Conservation (phyloP, 1,140 invertebrate genomes). For the Metaphire vulgaris region DNA sequence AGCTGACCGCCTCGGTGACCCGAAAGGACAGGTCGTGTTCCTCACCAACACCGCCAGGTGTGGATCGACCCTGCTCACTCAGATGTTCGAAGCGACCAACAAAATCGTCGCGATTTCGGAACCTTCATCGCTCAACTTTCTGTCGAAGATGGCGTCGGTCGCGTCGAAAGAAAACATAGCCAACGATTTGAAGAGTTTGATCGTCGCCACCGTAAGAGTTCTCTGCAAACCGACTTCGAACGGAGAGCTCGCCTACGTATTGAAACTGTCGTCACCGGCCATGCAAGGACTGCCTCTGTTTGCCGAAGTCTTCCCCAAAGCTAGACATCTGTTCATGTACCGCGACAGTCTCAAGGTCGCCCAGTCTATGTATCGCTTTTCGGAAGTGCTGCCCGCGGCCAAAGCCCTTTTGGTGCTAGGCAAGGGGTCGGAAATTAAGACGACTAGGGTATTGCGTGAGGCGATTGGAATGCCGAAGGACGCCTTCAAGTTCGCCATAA, state of each 20-base stretch:
- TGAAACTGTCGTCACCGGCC: no score
- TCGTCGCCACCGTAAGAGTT: no score
- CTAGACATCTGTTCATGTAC: slow-evolving; percentile 8
- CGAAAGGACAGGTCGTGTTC: slow-evolving; percentile 18
- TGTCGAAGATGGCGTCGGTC: not conserved
- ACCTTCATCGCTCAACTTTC: not conserved
- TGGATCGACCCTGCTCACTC: slow-evolving; percentile 19
- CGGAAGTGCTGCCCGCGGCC: no score
- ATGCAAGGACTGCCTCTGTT: not conserved
- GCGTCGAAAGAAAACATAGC: no score
- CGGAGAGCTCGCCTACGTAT: no score
- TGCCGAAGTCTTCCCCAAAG: slow-evolving; percentile 10
- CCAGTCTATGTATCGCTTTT: slow-evolving; percentile 11
- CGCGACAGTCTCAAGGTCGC: slow-evolving; percentile 13
- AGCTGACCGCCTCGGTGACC: slow-evolving; percentile 21
- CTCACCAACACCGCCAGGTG: slow-evolving; percentile 21
- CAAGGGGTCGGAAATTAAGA: no score
- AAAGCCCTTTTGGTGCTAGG: no score
- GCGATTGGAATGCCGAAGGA: no score
- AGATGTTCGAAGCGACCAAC: slow-evolving; percentile 22
- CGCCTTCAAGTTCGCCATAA: not conserved
- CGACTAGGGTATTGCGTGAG: not conserved
- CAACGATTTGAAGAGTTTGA: no score
- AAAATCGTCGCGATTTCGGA: slow-evolving; percentile 4
- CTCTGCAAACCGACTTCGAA: no score